Evolutionary conservation across 2,888 invertebrate species (phyloP).

Genomic region (Gisinianus flammeolus): DNA sequence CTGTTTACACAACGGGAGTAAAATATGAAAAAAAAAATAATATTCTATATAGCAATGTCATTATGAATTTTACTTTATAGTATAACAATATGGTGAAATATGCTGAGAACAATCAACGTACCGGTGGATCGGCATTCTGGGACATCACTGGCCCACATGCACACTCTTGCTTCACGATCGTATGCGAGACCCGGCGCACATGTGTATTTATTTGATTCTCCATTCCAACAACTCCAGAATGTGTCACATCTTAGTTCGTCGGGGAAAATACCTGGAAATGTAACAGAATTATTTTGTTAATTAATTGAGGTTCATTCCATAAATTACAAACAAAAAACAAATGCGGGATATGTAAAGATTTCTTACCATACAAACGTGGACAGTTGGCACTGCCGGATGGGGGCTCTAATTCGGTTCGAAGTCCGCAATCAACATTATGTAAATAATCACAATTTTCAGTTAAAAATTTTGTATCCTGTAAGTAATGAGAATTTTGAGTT

Average conservation of each 20-base stretch:
- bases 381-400: slow-evolving; percentile 85
- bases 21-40: not conserved
- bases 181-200: slow-evolving; percentile 94
- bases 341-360: too few relatives aligned
- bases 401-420: slow-evolving; percentile 84
- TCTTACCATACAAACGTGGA: slow-evolving; percentile 76
- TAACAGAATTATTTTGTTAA: too few relatives aligned
- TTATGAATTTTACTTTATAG: not conserved
- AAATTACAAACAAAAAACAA: not conserved
- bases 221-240: slow-evolving; percentile 98
- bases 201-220: slow-evolving; percentile 90
- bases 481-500: too few relatives aligned
- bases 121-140: slow-evolving; percentile 90
- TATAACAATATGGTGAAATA: not conserved
- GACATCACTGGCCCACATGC: slow-evolving; percentile 97
- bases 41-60: too few relatives aligned
- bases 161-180: slow-evolving; percentile 89
- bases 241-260: slow-evolving; percentile 87
- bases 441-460: slow-evolving; percentile 95
- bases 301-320: too few relatives aligned
- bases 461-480: slow-evolving; percentile 62
- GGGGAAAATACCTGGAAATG: slow-evolving; percentile 76
- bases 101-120: slow-evolving; percentile 60
- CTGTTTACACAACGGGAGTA: slow-evolving; percentile 64
- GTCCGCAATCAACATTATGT: slow-evolving; percentile 92